A percentile compares a stretch with the other conserved stretches of the same genome.
Conservation (phyloP, 2,113 vertebrate species). For the Colinus virginianus region DNA sequence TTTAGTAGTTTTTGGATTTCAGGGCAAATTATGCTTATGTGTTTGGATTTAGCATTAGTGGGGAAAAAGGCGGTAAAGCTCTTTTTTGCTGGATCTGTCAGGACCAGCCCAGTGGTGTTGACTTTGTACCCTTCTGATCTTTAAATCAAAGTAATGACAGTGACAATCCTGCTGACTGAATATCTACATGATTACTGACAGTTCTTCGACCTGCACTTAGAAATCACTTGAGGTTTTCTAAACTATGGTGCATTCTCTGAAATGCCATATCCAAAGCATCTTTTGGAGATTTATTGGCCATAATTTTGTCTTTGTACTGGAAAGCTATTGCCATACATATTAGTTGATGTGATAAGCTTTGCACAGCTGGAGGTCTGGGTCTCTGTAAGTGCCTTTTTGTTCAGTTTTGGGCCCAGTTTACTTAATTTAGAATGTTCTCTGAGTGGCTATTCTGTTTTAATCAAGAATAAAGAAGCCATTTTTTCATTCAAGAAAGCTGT, state of each 20-base stretch:
- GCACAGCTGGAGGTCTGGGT: background rate
- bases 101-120: background rate
- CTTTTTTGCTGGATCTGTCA: background rate
- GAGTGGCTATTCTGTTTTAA: background rate
- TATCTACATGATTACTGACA: background rate
- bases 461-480: background rate
- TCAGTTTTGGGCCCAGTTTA: background rate
- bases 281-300: background rate
- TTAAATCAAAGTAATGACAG: background rate
- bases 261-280: background rate
- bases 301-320: background rate
- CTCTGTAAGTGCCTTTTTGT: background rate
- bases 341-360: background rate
- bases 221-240: fast-evolving
- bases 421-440: background rate
- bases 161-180: background rate
- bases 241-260: background rate
- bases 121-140: background rate
- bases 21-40: background rate
- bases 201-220: background rate
- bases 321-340: background rate
- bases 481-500: background rate
- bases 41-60: background rate
- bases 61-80: background rate
- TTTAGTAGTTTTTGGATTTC: background rate